Percentiles rank a stretch among this genome's conserved stretches.
Evolutionary conservation across 2,113 vertebrate species (phyloP).

Genomic region (Leptosomus discolor): DNA sequence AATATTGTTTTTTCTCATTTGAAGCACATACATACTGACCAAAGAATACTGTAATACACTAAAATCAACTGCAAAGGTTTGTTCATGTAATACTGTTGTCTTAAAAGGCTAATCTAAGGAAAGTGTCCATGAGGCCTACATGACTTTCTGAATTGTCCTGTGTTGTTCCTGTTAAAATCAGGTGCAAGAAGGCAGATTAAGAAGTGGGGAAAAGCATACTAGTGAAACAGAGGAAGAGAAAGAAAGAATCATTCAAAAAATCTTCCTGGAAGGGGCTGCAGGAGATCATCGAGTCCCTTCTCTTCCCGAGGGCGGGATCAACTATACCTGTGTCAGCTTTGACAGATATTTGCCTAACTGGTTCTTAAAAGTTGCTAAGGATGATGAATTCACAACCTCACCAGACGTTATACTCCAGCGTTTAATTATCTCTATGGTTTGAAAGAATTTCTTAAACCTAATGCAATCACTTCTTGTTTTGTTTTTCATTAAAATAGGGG

Average conservation of each 20-base stretch:
- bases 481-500: not conserved
- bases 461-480: not conserved
- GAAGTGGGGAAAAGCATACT: not conserved
- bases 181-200: not conserved
- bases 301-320: slow-evolving; percentile 30
- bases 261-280: not conserved
- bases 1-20: not conserved
- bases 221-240: not conserved
- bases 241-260: not conserved
- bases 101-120: not conserved
- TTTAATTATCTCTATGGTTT: not conserved
- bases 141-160: not conserved
- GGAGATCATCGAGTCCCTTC: not conserved
- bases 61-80: not conserved
- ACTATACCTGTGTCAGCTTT: not conserved
- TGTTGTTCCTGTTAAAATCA: not conserved
- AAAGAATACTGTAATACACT: not conserved
- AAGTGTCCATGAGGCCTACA: not conserved
- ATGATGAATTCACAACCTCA: not conserved
- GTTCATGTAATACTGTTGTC: not conserved
- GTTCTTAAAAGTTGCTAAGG: slow-evolving; percentile 4
- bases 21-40: rapidly evolving
- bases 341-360: slow-evolving; percentile 15
- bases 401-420: not conserved
- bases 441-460: slow-evolving; percentile 16